Evolutionary conservation across 1,140 invertebrate species (phyloP), one percentile per base, ranked within the genome.

Genomic region (Myzus persicae): DNA sequence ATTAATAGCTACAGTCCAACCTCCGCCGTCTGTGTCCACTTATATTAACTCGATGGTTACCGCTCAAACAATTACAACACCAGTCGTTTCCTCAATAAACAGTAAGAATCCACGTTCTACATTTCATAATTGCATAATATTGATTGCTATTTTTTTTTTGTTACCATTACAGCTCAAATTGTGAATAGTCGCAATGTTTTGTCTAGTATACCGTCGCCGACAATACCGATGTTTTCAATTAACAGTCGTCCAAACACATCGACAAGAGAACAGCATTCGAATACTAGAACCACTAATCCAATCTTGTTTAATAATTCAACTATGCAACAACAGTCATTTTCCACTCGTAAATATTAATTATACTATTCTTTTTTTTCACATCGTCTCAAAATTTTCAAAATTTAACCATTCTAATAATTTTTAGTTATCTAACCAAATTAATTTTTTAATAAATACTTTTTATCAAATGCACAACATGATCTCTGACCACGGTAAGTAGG

Each of bases 21-120:
- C 89, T 40, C 89, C 89, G 1, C 54, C 89, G 26, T 76, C 59
- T 6, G 42, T 54, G 31, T 54, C 89, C 38, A 90, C 89, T 26
- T 90, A 90, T 18, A 90, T 90, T 24, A 90, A 90, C 11, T 90
- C 89, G 18, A 90, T 90, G 89, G 89, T 90, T 42, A 90, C 89
- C 7, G 89, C 89, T 59, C 89, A 90, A 90, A 67, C 89, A 42
- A 90, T 90, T 31, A 59, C 89, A 38, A 59, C 89, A 42, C 89
- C 89, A 22, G 89, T 90, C 26, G 89, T 90, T 67, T 90, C 89
- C 54, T 90, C 89, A 11, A 54, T 54, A 1, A 90, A 90, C 54
- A 40, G 89, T 67, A 90, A 90, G 51, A 51, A 31, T 54, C 2
- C 20, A 22, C 6, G 59, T n/a, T n/a, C 14, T 18, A 76, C 11